phyloP scores from a whole-genome alignment of 2,113 vertebrate species.

The Pyrgilauda ruficollis region DNA sequence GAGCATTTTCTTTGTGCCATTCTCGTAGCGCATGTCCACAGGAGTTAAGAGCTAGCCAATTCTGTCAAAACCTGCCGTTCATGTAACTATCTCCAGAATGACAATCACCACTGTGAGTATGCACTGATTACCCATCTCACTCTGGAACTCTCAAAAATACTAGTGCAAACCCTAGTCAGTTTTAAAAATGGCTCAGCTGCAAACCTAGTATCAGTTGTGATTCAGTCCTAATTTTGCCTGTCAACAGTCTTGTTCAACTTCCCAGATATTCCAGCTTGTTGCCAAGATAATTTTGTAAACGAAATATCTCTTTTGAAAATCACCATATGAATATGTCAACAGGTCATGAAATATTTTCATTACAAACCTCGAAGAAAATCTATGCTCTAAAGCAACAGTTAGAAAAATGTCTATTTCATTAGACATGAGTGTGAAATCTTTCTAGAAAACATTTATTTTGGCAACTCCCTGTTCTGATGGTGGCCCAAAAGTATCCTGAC shows the following conservation, averaged over 20 bases:
- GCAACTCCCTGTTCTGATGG: conserved; percentile 70
- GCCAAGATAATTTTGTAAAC: conserved; percentile 77
- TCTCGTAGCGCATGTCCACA: background rate
- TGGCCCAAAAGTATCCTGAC: conserved; percentile 66
- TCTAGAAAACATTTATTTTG: conserved; percentile 80
- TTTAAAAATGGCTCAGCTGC: conserved; percentile 57
- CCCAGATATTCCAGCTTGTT: conserved; percentile 67
- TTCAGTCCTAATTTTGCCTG: conserved; percentile 72
- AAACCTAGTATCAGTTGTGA: conserved; percentile 67
- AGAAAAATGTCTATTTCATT: conserved; percentile 75
- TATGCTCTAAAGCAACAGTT: conserved; percentile 71
- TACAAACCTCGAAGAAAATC: conserved; percentile 76
- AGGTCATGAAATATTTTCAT: conserved; percentile 82
- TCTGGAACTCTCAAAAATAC: background rate
- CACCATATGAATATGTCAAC: conserved; percentile 83
- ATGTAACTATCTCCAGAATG: background rate
- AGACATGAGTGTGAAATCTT: conserved; percentile 72
- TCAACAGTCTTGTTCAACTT: conserved; percentile 71
- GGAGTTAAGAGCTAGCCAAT: background rate
- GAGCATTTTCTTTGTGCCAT: background rate
- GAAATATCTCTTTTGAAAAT: conserved; percentile 78
- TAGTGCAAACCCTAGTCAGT: conserved; percentile 25
- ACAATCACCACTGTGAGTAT: background rate
- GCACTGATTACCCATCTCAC: background rate
- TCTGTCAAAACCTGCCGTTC: background rate